Percentiles rank a stretch among this genome's conserved stretches.
Conservation (phyloP, 2,888 invertebrate genomes). For the Chrysopilus asiliformis region DNA sequence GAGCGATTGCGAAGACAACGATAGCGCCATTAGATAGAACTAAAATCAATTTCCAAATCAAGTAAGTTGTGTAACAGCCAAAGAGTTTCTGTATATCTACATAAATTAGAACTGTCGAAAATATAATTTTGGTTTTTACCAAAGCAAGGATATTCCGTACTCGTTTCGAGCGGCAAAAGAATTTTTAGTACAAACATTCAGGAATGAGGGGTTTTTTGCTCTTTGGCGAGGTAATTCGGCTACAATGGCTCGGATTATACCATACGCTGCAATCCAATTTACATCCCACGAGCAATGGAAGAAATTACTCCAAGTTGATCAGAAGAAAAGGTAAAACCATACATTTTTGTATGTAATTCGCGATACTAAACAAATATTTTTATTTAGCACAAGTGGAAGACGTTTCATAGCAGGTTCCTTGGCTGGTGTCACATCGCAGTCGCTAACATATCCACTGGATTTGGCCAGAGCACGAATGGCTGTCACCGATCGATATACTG, state of each 20-base stretch:
- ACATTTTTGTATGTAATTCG: too few species aligned
- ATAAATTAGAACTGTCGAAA: neutral
- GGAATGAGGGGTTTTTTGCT: constrained; percentile 64
- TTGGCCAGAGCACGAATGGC: constrained; percentile 95
- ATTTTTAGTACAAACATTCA: constrained; percentile 55
- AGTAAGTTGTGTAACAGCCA: constrained; percentile 33
- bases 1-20: constrained; percentile 86
- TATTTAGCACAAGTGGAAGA: constrained; percentile 28
- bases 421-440: constrained; percentile 91
- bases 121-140: constrained; percentile 1
- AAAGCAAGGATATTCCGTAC: constrained; percentile 51
- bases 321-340: constrained; percentile 39
- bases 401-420: constrained; percentile 79
- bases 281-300: constrained; percentile 98
- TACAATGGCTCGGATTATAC: constrained; percentile 92
- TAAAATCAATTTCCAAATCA: constrained; percentile 95
- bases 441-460: constrained; percentile 91
- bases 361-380: too few species aligned
- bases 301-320: constrained; percentile 58
- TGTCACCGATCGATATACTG: constrained; percentile 62
- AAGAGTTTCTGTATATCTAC: neutral
- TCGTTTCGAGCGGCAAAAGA: constrained; percentile 54
- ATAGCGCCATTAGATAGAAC: constrained; percentile 96
- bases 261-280: constrained; percentile 96
- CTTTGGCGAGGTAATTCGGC: constrained; percentile 98